phyloP scores from a whole-genome alignment of 2,888 invertebrate genomes.

The Limnephilus auricula region DNA sequence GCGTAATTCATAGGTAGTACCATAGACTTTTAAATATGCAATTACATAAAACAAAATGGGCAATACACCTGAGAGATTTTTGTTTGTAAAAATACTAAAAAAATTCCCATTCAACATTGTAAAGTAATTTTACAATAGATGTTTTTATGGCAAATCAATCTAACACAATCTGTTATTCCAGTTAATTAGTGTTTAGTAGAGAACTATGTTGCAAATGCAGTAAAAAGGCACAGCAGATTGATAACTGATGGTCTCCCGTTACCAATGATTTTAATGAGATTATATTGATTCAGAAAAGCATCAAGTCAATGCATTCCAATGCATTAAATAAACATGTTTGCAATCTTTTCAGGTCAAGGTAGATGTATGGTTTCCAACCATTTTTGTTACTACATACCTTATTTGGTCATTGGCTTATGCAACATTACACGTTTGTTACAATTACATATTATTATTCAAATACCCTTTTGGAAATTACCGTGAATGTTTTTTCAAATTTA shows the following conservation, averaged over 20 bases:
- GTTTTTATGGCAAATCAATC: neutral
- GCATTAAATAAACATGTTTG: neutral
- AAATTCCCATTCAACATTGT: neutral
- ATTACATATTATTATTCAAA: neutral
- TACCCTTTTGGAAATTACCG: neutral
- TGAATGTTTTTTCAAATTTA: neutral
- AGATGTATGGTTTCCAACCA: slow-evolving; percentile 2
- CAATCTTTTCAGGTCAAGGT: neutral
- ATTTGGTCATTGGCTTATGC: neutral
- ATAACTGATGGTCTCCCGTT: neutral
- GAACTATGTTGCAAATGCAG: neutral
- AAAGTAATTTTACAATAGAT: neutral
- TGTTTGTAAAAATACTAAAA: neutral
- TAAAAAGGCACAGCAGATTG: neutral
- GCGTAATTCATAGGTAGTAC: too few species aligned
- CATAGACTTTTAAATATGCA: neutral
- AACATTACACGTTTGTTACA: neutral
- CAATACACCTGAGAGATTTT: neutral
- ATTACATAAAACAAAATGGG: neutral
- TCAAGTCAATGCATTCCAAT: neutral
- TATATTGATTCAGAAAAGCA: neutral
- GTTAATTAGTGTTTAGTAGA: too few species aligned
- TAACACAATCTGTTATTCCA: neutral
- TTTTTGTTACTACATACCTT: neutral
- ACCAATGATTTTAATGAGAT: neutral